Evolutionary conservation across 2,888 invertebrate genomes (phyloP).

Genomic region (Bombyx huttoni): DNA sequence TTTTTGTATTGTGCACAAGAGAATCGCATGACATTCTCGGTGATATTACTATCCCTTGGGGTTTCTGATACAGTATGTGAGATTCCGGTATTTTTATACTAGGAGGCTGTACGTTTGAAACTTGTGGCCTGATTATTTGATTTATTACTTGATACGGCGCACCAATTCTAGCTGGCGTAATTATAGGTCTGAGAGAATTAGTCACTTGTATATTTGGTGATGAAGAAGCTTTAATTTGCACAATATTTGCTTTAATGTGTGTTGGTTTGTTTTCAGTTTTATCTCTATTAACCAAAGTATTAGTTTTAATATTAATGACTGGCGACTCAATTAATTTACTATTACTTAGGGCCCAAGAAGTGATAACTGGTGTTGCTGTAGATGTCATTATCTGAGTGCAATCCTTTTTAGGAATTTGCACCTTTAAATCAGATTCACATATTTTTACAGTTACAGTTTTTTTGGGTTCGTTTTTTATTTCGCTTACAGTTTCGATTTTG

Average conservation of each 20-base stretch:
- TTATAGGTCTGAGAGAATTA: conserved; percentile 38
- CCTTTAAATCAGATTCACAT: conserved; percentile 38
- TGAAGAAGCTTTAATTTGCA: conserved; percentile 50
- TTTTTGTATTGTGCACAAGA: conserved; percentile 55
- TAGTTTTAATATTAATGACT: conserved; percentile 40
- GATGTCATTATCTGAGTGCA: conserved; percentile 42
- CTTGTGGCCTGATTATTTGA: conserved; percentile 44
- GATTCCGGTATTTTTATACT: conserved; percentile 77
- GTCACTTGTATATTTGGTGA: conserved; percentile 33
- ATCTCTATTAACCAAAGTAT: conserved; percentile 29
- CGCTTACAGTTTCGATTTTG: conserved; percentile 33
- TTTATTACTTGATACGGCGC: conserved; percentile 61
- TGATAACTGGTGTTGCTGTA: conserved; percentile 67
- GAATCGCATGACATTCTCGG: conserved; percentile 51
- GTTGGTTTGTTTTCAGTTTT: conserved; percentile 44
- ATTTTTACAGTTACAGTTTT: conserved; percentile 33
- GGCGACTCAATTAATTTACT: conserved; percentile 57
- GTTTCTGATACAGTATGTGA: conserved; percentile 59
- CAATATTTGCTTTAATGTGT: conserved; percentile 51
- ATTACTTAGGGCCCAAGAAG: conserved; percentile 68
- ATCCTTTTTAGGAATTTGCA: conserved; percentile 44
- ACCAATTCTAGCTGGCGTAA: conserved; percentile 39
- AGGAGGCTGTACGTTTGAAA: conserved; percentile 73
- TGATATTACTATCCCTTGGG: conserved; percentile 56
- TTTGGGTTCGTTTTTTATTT: conserved; percentile 31